A percentile compares a stretch with the other conserved stretches of the same genome.
These are phyloP conservation scores for Cerastis rubricosa DNA, from an alignment of 2,888 invertebrate genomes.

Conservation along the genomic window DNA sequence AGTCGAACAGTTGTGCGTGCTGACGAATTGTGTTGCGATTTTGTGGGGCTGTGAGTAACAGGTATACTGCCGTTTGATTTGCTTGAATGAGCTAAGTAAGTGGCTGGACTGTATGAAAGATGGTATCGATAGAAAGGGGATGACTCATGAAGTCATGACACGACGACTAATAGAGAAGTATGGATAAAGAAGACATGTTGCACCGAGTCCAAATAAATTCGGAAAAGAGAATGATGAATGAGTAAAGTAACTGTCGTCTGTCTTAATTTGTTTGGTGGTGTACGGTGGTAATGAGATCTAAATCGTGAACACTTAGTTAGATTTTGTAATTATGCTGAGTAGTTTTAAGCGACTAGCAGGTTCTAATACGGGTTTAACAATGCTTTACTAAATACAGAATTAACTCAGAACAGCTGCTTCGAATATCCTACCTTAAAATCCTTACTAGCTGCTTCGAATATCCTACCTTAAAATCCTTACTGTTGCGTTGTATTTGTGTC, in stretches of 20 bases:
- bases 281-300: not conserved
- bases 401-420: not conserved
- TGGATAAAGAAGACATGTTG: not conserved
- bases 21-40: conserved; percentile 29
- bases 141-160: not conserved
- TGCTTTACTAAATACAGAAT: not conserved
- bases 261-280: not conserved
- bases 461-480: not conserved
- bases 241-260: not conserved
- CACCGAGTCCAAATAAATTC: not conserved
- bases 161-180: not conserved
- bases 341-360: not conserved
- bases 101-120: not conserved
- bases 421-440: not conserved
- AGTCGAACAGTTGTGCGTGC: conserved; percentile 22
- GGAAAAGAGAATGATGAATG: not conserved
- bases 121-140: not conserved
- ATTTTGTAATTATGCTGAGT: not conserved
- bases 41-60: conserved; percentile 16
- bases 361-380: not conserved
- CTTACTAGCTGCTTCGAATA: not conserved
- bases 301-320: not conserved
- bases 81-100: not conserved
- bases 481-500: not conserved
- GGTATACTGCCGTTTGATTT: not conserved